phyloP scores from a whole-genome alignment of 2,888 invertebrate species.

The Papilio gigon region DNA sequence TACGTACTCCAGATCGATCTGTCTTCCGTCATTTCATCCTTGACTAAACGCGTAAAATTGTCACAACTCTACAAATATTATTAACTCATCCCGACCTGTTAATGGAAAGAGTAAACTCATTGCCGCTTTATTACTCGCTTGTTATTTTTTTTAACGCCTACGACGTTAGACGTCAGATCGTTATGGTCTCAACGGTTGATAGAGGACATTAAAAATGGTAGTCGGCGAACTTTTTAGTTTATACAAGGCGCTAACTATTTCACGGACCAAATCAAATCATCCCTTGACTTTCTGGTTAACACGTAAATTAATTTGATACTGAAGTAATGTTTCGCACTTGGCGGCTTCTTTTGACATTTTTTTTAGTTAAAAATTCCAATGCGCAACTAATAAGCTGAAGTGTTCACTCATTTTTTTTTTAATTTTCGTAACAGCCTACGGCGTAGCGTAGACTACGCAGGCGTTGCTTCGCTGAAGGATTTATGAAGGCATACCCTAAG shows the following conservation, averaged over 20 bases:
- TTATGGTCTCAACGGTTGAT: conserved; percentile 36
- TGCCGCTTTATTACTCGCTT: conserved; percentile 47
- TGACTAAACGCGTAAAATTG: conserved; percentile 4
- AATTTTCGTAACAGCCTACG: too few relatives aligned
- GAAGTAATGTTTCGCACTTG: background rate
- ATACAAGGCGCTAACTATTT: conserved; percentile 33
- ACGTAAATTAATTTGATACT: background rate
- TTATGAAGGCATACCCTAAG: too few relatives aligned
- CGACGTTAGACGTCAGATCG: conserved; percentile 29
- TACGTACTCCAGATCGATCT: too few relatives aligned
- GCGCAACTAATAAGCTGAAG: too few relatives aligned
- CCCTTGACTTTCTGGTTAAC: conserved; percentile 3
- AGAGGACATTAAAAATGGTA: conserved; percentile 18
- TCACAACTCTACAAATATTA: conserved; percentile 4
- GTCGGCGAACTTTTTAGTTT: conserved; percentile 19
- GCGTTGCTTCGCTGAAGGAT: too few relatives aligned
- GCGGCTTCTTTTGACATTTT: conserved; percentile 26
- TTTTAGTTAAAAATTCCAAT: too few relatives aligned
- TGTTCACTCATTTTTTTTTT: too few relatives aligned
- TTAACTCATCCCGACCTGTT: conserved; percentile 24
- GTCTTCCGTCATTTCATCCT: too few relatives aligned
- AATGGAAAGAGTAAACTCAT: conserved; percentile 49
- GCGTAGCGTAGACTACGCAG: too few relatives aligned
- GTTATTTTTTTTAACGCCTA: conserved; percentile 40
- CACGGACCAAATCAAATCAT: conserved; percentile 30